A percentile compares a stretch with the other conserved stretches of the same genome.
phyloP scores from a whole-genome alignment of 2,888 invertebrate species.

The Sycophila texana region DNA sequence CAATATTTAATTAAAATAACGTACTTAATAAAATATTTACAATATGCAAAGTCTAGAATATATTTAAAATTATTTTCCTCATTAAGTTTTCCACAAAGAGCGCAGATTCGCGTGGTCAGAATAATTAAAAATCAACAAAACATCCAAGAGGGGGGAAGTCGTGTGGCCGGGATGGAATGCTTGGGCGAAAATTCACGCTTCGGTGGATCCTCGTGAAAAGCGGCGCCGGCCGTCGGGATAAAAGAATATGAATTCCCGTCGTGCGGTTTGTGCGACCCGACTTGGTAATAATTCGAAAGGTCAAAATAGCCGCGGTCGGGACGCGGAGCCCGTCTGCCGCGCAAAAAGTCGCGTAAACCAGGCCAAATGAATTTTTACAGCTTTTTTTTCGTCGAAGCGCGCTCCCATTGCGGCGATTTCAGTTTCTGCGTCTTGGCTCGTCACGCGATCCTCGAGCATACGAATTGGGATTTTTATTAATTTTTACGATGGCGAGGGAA shows the following conservation, averaged over 20 bases:
- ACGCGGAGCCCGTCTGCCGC: too few relatives aligned
- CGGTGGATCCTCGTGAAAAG: constrained; percentile 17
- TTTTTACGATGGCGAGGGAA: neutral
- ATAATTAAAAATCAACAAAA: constrained; percentile 49
- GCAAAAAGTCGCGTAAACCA: constrained; percentile 57
- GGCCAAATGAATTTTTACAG: constrained; percentile 60
- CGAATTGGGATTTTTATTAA: too few relatives aligned
- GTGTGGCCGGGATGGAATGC: constrained; percentile 2
- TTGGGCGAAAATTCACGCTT: constrained; percentile 33
- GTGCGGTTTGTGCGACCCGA: neutral
- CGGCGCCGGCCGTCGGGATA: neutral
- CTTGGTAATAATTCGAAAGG: constrained; percentile 41
- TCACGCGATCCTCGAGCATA: neutral
- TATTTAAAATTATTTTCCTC: too few relatives aligned
- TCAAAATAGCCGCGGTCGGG: neutral
- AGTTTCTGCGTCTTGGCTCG: constrained; percentile 24
- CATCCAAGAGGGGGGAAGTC: neutral
- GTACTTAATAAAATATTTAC: too few relatives aligned
- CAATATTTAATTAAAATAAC: too few relatives aligned
- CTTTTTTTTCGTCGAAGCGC: constrained; percentile 49
- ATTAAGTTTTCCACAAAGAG: neutral
- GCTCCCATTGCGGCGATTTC: neutral
- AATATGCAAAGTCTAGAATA: neutral
- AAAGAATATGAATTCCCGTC: constrained; percentile 30
- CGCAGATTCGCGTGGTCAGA: neutral